Conservation (phyloP, 2,113 vertebrate genomes). For the Mobula hypostoma region DNA sequence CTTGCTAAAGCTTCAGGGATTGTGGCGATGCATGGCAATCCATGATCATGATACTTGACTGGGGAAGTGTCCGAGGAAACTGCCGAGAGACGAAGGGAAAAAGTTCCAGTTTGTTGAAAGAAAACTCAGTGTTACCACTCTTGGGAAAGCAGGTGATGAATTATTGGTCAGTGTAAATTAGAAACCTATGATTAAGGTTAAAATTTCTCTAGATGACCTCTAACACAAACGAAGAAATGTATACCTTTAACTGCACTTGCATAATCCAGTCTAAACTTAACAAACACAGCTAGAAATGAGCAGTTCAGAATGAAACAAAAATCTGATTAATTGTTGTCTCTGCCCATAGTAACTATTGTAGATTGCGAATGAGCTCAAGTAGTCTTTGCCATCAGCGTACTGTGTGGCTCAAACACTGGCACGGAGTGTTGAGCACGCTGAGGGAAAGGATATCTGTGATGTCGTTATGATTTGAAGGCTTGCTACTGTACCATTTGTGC, state of each 20-base stretch:
- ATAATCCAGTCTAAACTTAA: neutral
- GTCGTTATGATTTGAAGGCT: neutral
- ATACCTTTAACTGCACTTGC: neutral
- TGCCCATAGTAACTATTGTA: neutral
- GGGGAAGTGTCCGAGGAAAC: conserved; percentile 8
- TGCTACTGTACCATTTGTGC: neutral
- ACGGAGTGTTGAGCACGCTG: neutral
- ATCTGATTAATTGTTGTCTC: neutral
- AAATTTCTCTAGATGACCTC: neutral
- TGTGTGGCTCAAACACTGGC: neutral
- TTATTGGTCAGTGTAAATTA: neutral
- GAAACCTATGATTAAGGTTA: neutral
- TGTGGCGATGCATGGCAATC: conserved; percentile 41
- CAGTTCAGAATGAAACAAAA: neutral
- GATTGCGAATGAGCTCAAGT: neutral
- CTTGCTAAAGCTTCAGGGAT: neutral
- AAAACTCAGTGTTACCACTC: neutral
- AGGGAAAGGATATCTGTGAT: neutral
- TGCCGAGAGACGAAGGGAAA: conserved; percentile 54
- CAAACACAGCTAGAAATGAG: neutral
- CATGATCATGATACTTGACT: conserved; percentile 23
- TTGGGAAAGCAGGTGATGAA: neutral
- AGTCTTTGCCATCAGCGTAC: conserved; percentile 15
- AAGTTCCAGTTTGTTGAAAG: conserved; percentile 38
- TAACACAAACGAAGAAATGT: too few relatives aligned